Evolutionary conservation across 2,113 vertebrate species (phyloP), one percentile per base, ranked within the genome.

Genomic region (Xenus cinereus): DNA sequence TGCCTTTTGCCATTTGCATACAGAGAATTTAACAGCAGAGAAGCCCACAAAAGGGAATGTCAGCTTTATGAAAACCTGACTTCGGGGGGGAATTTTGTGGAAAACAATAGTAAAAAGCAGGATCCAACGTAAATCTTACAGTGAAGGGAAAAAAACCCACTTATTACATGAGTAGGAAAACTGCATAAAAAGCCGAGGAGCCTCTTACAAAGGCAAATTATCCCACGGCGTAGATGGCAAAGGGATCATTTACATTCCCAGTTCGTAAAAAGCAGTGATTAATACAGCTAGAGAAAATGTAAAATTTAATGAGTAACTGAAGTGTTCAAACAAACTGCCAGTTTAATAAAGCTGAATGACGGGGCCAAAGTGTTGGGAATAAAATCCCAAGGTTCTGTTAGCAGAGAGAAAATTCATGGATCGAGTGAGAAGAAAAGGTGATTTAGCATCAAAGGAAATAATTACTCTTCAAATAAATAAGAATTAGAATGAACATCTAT

Each of bases 381-480:
- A 73, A 91, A 96, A 86, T 90, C 91, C 56, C 67, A 72, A 89
- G 73, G 66, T 80, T 90, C 77, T 51, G 14, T 76, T 80, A 81
- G 63, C 35, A 82, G 80, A 81, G 68, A 87, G n/a, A 81, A 95
- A 92, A 93, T 77, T 87, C 85, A 86, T 22, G 69, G 84, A 85
- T 94, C 0, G 0, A 74, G 41, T 12, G 73, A 92, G 85, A 84
- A 93, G 67, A 93, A 93, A 93, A 92, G 71, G 66, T 96, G 84
- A 88, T 93, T 94, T 83, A 85, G 54, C 72, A 87, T 67, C 89
- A 90, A 96, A 96, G 46, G 79, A 90, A 93, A 87, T 81, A 93
- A 95, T 94, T 95, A 95, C 26, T 92, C 73, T 92, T 83, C 68
- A 69, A 93, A 94, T 84, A 95, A 95, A 84, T 82, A 91, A 84